These are phyloP conservation scores for Emydura subglobosa DNA, from an alignment of 2,113 vertebrate genomes.

Conservation along the genomic window DNA sequence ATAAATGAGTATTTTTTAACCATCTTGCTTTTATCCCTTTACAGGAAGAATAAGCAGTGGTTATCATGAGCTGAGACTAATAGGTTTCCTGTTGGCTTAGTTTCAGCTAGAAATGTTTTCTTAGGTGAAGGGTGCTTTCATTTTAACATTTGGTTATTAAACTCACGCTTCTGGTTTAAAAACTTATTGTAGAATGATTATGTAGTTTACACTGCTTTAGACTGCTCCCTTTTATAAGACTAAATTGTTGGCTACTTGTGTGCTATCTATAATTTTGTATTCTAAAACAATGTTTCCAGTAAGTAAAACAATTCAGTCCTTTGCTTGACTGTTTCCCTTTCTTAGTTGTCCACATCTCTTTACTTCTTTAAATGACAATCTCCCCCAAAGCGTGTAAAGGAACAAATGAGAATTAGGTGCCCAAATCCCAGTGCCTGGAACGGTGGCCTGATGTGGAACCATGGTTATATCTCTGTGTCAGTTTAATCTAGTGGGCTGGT, in stretches of 20 bases:
- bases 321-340: neutral
- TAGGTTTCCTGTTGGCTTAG: neutral
- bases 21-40: neutral
- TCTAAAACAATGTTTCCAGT: slow-evolving; percentile 29
- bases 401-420: neutral
- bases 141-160: slow-evolving; percentile 39
- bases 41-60: neutral
- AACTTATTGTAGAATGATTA: slow-evolving; percentile 28
- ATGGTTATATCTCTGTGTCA: neutral
- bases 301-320: slow-evolving; percentile 26
- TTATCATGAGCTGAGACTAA: slow-evolving; percentile 1
- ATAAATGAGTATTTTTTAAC: neutral
- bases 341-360: neutral
- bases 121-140: neutral
- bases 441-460: too few relatives aligned
- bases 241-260: slow-evolving; percentile 22
- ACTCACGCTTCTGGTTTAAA: slow-evolving; percentile 35
- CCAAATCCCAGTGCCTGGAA: neutral
- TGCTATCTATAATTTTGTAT: slow-evolving; percentile 29
- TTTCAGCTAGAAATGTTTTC: neutral
- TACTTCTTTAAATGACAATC: neutral
- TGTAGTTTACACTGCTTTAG: slow-evolving; percentile 15
- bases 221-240: slow-evolving; percentile 13
- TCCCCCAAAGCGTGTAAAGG: neutral
- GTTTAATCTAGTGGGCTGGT: neutral